Percentiles rank a stretch among this genome's conserved stretches.
Conservation (phyloP, 2,888 invertebrate genomes). For the Pteria penguin region DNA sequence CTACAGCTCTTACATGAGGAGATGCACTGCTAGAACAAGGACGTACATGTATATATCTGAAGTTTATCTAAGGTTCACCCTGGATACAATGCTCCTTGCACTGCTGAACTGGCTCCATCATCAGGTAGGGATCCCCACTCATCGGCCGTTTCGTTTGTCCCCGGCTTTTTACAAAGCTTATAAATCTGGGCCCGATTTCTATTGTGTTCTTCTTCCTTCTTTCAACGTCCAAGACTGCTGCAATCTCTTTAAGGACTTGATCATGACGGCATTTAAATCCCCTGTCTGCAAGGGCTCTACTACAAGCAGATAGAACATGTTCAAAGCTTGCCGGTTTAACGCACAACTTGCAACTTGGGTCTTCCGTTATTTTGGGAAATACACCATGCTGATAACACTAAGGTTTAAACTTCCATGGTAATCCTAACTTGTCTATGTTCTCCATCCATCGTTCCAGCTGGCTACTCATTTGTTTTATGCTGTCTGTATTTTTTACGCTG, state of each 20-base stretch:
- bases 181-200: too few relatives aligned
- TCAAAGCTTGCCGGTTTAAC: neutral
- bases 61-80: too few relatives aligned
- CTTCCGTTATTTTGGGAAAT: neutral
- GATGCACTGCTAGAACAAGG: too few relatives aligned
- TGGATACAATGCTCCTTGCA: too few relatives aligned
- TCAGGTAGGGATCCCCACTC: too few relatives aligned
- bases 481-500: slow-evolving; percentile 1
- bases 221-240: neutral
- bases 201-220: neutral
- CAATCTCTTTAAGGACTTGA: neutral
- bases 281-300: neutral
- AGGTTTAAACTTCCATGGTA: slow-evolving; percentile 20
- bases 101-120: too few relatives aligned
- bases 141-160: too few relatives aligned
- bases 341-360: neutral
- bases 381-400: slow-evolving; percentile 20
- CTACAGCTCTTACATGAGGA: too few relatives aligned
- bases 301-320: neutral
- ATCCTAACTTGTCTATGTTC: neutral
- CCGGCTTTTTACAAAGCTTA: too few relatives aligned
- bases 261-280: neutral
- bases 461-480: neutral
- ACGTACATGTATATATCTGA: too few relatives aligned
- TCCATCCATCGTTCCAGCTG: slow-evolving; percentile 13